A percentile compares a stretch with the other conserved stretches of the same genome.
phyloP scores from a whole-genome alignment of 1,140 invertebrate species.

The Potamilus streckersoni region DNA sequence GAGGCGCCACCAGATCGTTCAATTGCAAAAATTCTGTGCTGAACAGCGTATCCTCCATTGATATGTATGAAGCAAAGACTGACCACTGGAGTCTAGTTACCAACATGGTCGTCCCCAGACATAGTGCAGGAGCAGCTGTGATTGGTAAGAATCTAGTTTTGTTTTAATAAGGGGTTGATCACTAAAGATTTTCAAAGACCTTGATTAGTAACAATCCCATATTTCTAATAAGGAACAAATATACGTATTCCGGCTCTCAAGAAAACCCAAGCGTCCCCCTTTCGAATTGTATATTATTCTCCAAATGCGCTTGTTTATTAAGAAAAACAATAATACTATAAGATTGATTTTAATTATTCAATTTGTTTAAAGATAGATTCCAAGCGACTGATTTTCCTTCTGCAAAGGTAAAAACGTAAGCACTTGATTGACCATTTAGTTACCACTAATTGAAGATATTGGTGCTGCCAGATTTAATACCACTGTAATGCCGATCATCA shows the following conservation, averaged over 20 bases:
- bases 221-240: not conserved
- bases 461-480: too few species aligned
- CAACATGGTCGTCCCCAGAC: constrained; percentile 29
- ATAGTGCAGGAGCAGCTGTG: constrained; percentile 33
- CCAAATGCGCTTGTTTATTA: too few species aligned
- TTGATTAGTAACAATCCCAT: not conserved
- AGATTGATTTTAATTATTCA: too few species aligned
- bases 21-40: constrained; percentile 9
- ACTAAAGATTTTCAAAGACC: not conserved
- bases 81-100: constrained; percentile 32
- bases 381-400: not conserved
- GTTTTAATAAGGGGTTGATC: not conserved
- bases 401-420: not conserved
- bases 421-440: not conserved
- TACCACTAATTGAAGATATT: too few species aligned
- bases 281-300: too few species aligned
- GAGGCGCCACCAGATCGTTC: constrained; percentile 27
- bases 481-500: too few species aligned
- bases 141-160: constrained; percentile 25
- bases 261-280: not conserved
- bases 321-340: too few species aligned
- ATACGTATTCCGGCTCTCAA: not conserved
- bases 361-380: too few species aligned
- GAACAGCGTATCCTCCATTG: constrained; percentile 25
- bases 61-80: constrained; percentile 19